Conservation (phyloP, 1,140 invertebrate genomes). For the Eupeodes corollae region DNA sequence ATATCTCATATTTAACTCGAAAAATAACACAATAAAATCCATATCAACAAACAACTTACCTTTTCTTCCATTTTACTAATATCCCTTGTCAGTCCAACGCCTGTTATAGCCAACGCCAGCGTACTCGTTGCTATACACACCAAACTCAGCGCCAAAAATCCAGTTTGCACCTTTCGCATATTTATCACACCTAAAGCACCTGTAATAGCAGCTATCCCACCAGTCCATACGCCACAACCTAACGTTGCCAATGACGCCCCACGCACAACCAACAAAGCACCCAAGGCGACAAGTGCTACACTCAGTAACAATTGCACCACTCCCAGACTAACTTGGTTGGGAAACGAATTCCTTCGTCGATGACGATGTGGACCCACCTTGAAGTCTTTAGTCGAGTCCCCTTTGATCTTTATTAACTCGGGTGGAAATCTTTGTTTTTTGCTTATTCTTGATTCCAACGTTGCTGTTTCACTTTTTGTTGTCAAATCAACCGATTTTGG, state of each 20-base stretch:
- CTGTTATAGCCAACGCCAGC: conserved; percentile 31
- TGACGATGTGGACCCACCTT: conserved; percentile 17
- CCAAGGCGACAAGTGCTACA: conserved; percentile 27
- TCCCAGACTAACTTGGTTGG: conserved; percentile 28
- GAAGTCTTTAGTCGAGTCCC: conserved; percentile 14
- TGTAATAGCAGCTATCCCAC: conserved; percentile 28
- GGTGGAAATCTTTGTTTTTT: conserved; percentile 33
- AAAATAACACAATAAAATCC: neutral
- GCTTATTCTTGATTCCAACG: conserved; percentile 30
- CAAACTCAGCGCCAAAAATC: conserved; percentile 31
- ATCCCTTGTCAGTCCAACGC: conserved; percentile 31
- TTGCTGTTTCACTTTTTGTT: conserved; percentile 13
- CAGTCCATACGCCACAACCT: conserved; percentile 34
- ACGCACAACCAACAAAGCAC: conserved; percentile 26
- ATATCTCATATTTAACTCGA: neutral
- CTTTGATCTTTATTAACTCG: conserved; percentile 31
- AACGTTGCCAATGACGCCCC: conserved; percentile 29
- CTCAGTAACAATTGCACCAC: conserved; percentile 30
- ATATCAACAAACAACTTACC: conserved; percentile 10
- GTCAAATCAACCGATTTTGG: neutral
- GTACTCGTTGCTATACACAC: conserved; percentile 35
- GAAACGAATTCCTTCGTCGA: conserved; percentile 23
- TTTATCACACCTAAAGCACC: conserved; percentile 33
- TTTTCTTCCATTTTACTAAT: conserved; percentile 29
- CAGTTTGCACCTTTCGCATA: conserved; percentile 31